A percentile compares a stretch with the other conserved stretches of the same genome.
Conservation (phyloP, 2,797 vertebrate species). For the Acropternis orthonyx region DNA sequence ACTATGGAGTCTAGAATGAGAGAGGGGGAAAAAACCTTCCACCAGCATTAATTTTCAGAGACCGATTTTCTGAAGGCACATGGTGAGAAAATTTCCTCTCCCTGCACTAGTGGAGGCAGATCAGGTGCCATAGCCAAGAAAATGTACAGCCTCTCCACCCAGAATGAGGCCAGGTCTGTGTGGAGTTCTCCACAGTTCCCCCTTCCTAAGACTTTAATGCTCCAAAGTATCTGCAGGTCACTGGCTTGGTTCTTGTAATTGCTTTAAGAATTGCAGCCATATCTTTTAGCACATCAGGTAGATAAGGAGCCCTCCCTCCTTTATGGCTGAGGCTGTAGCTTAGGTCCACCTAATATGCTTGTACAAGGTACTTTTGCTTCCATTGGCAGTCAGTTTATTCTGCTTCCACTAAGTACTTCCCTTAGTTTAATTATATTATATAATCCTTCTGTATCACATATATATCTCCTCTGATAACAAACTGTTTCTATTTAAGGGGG, state of each 20-base stretch:
- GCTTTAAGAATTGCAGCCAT: background rate
- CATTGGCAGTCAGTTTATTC: background rate
- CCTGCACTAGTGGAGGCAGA: accelerated
- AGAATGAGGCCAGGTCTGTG: background rate
- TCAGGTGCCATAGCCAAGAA: background rate
- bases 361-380: background rate
- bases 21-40: background rate
- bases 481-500: background rate
- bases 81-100: background rate
- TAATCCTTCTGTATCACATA: background rate
- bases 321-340: background rate
- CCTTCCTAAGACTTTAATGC: accelerated
- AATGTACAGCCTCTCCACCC: background rate
- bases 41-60: background rate
- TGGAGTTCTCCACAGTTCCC: background rate
- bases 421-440: background rate
- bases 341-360: accelerated
- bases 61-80: background rate
- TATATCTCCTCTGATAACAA: background rate
- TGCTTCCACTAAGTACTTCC: background rate
- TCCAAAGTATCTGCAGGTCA: background rate
- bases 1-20: background rate
- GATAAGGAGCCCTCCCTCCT: background rate
- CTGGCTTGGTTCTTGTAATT: background rate
- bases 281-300: background rate